Evolutionary conservation across 1,140 invertebrate genomes (phyloP), one percentile per base, ranked within the genome.

Genomic region (Meteorus sp.): DNA sequence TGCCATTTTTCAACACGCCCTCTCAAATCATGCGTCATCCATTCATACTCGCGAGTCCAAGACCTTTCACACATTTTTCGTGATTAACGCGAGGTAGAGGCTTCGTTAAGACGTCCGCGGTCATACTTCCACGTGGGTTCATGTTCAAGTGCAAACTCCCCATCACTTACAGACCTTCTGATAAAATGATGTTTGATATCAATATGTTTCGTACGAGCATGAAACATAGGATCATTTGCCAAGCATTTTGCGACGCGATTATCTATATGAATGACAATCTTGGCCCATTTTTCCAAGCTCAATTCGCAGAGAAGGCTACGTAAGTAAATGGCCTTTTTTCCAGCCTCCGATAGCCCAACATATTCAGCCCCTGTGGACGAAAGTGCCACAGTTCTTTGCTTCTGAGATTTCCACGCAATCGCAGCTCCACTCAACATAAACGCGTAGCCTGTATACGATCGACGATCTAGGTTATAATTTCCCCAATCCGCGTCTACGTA

Each of bases 401-500:
- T 57, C 13, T 48, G 13, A n/a, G 55, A 37, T 9, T 17, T 35
- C 55, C 55, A 57, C 4, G 43, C 23, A 9, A 57, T 29, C 9
- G 55, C 55, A 2, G 55, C 55, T 0, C 23, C 17, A 2, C n/a
- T 31, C 1, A 57, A 29, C 47, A 52, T 59, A 59, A 68, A 72
- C 47, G 25, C 53, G 48, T 63, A 70, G 13, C 70, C 67, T 43
- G 65, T 65, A 47, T 61, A 67, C 6, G 66, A 70, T 25, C 45
- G 55, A 15, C 70, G 31, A 59, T 72, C 67, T 11, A 60, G 19
- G n/a, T 13, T 35, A 50, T 66, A 58, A 56, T 54, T 59, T 47
- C 59, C 74, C 65, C 70, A 77, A 56, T 78, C 75, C 6, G 78
- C 66, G 66, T 79, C 78, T 19, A 66, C 59, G 67, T 68, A 80